Evolutionary conservation across 2,888 invertebrate species (phyloP).

Genomic region (Troides oblongomaculatus): DNA sequence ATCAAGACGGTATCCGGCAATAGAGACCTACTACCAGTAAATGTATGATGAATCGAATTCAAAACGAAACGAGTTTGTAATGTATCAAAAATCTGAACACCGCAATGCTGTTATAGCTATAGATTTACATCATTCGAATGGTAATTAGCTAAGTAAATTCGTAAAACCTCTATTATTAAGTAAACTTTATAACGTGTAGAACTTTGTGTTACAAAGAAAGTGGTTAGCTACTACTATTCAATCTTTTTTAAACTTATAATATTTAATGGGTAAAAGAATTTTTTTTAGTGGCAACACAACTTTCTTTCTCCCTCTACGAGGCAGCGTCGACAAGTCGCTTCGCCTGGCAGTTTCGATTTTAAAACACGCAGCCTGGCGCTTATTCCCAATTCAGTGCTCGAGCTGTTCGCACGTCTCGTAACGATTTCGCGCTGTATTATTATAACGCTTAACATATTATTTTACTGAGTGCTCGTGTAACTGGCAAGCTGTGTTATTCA

Average conservation of each 20-base stretch:
- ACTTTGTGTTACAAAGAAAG: too few species aligned
- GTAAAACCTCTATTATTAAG: too few species aligned
- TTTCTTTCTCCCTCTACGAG: conserved; percentile 26
- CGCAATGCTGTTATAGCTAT: too few species aligned
- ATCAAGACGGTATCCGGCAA: too few species aligned
- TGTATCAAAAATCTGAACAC: too few species aligned
- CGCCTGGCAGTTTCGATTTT: conserved; percentile 28
- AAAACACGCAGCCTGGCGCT: conserved; percentile 20
- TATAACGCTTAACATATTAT: not conserved
- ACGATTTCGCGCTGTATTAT: not conserved
- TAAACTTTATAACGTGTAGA: too few species aligned
- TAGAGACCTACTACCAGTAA: too few species aligned
- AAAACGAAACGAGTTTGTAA: too few species aligned
- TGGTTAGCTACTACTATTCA: too few species aligned
- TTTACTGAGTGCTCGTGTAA: conserved; percentile 26
- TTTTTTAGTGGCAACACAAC: conserved; percentile 12
- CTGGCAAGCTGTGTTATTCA: conserved; percentile 28
- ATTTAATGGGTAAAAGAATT: conserved; percentile 5
- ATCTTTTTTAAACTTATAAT: not conserved
- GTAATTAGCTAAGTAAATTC: too few species aligned
- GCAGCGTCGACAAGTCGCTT: conserved; percentile 6
- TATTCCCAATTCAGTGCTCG: conserved; percentile 27
- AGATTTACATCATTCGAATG: too few species aligned
- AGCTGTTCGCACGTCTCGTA: conserved; percentile 13
- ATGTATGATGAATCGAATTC: too few species aligned